Conservation (phyloP, 2,113 vertebrate genomes). For the Oceanodroma tethys region DNA sequence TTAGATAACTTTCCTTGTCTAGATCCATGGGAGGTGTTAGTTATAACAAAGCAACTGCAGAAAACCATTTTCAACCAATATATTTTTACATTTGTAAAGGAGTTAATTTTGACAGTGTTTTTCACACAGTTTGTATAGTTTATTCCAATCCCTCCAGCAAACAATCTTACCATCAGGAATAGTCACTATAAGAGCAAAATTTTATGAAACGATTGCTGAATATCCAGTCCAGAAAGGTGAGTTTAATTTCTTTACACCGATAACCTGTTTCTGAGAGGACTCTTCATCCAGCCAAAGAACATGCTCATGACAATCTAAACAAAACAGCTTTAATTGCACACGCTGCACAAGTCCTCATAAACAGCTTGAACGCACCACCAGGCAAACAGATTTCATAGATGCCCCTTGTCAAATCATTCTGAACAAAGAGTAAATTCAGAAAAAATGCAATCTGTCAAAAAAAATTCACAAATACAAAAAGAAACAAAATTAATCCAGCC, state of each 20-base stretch:
- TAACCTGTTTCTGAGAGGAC: neutral
- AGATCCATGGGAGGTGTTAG: neutral
- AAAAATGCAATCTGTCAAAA: constrained; percentile 2
- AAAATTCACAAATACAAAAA: neutral
- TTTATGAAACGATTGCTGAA: neutral
- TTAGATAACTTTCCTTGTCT: neutral
- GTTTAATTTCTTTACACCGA: neutral
- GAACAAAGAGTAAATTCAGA: constrained; percentile 41
- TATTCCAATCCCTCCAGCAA: neutral
- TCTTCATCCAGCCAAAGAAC: neutral
- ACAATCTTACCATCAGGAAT: neutral
- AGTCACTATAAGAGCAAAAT: neutral
- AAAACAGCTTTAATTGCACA: constrained; percentile 14
- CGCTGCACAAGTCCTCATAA: neutral
- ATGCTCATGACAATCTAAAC: neutral
- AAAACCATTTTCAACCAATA: neutral
- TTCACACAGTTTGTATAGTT: neutral
- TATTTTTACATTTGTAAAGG: neutral
- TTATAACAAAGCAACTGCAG: neutral
- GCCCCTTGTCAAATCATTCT: constrained; percentile 28
- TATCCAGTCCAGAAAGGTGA: neutral
- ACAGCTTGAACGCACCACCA: constrained; percentile 37
- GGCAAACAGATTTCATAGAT: constrained; percentile 20
- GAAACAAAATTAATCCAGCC: neutral
- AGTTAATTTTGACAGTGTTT: neutral